Evolutionary conservation across 2,888 invertebrate genomes (phyloP), one percentile per base, ranked within the genome.

Genomic region (Ephialtes manifestator): DNA sequence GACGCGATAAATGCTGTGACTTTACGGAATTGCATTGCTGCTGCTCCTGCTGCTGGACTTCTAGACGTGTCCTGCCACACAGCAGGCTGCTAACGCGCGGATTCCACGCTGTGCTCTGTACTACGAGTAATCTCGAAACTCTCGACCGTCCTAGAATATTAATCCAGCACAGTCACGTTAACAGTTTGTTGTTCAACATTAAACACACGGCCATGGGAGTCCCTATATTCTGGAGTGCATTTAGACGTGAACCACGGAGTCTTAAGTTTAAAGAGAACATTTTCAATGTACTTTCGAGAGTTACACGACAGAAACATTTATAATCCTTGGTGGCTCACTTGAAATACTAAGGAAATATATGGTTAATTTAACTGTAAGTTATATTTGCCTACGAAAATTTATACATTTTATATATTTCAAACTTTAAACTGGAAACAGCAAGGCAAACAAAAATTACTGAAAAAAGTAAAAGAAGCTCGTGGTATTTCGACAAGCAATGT

Each of bases 1-100:
- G 80, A 76, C 67, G 76, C 70, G 75, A 84, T 82, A 85, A 82
- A 79, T 76, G 74, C 65, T 81, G 79, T 75, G 79, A 82, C 82
- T 85, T 71, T 82, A 82, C 81, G 71, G 77, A 81, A 79, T 85
- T 74, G 77, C 74, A 77, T 28, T 63, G 77, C 68, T 75, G 63
- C 46, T 28, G 72, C 60, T 60, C 60, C 13, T 24, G 24, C 24
- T 60, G 74, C 65, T 68, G 68, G 68, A 35, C 51, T 51, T 76
- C n/a, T 8, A 65, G 51, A 51, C 35, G 48, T n/a, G 46, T 63
- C 67, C 81, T 31, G 65, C 48, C 18, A 76, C 71, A 67, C 81
- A 77, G 72, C 84, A 74, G 80, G 63, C 51, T 78, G 77, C 60
- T 84, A 74, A 84, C 74, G 81, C 77, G 77, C 46, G 65, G 68